A percentile compares a stretch with the other conserved stretches of the same genome.
Conservation (phyloP, 1,140 invertebrate species). For the Euura lappo region DNA sequence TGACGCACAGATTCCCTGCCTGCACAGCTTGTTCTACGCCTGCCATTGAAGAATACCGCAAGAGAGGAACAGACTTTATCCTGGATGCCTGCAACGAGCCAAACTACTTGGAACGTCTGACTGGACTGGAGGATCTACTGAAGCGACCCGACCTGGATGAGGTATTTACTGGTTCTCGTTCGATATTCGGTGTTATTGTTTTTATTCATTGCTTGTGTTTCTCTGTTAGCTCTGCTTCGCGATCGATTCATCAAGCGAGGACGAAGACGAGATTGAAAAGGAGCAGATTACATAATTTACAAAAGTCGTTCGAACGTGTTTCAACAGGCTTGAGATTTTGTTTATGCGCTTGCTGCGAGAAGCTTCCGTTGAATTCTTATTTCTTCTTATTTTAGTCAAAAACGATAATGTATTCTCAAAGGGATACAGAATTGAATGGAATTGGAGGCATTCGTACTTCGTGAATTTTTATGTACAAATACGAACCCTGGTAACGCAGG, state of each 20-base stretch:
- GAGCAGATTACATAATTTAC: no score
- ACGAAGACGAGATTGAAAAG: conserved; percentile 31
- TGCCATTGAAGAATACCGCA: conserved; percentile 72
- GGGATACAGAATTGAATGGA: no score
- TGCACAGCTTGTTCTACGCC: conserved; percentile 90
- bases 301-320: no score
- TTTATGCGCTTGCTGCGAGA: no score
- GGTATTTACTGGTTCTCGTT: conserved; percentile 53
- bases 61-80: conserved; percentile 79
- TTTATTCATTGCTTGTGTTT: not conserved
- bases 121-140: conserved; percentile 81
- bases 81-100: conserved; percentile 85
- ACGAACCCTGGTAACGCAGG: no score
- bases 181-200: conserved; percentile 8
- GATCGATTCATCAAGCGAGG: conserved; percentile 46
- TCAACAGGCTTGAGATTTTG: no score
- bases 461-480: no score
- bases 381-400: no score
- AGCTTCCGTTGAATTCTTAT: no score
- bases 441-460: no score
- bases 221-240: conserved; percentile 45
- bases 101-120: conserved; percentile 85
- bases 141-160: conserved; percentile 69
- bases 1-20: conserved; percentile 82
- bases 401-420: no score